Base-by-base conservation (phyloP, 2,113 vertebrate genomes). In the Pipra filicauda region DNA sequence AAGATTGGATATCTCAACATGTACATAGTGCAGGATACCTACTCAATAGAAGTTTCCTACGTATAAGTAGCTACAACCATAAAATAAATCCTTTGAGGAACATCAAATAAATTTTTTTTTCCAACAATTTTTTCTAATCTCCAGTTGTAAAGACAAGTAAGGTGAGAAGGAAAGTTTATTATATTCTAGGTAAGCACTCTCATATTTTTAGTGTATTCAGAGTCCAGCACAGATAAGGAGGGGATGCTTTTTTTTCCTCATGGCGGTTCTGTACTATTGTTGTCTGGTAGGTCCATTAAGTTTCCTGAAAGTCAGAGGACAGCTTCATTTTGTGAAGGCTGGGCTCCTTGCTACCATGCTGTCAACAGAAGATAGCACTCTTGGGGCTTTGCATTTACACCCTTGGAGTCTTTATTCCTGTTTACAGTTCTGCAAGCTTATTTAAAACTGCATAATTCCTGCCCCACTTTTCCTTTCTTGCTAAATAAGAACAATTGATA, bases 151-250 rank as follows among this genome's bases (percentile, higher is more conserved):
- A 89, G 55, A 57, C 55, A 55, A 86, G 23, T 70, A 48, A 86
- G 3, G 18, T n/a, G 35, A 26, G 7, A 77, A 9, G 24, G 17
- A 48, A 35, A 86, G 27, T 37, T 81, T 86, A 51, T 70, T 69
- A 16, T 24, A 26, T 48, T 31, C 35, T 91, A 35, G 12, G 31
- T 73, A 85, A 82, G 15, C 0, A 0, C 3, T 66, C 4, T 43
- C 51, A 49, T 37, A 62, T 44, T 86, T 90, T 86, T 10, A 26
- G 9, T 37, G 21, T 44, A 35, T 75, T 85, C 28, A 65, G 64
- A 85, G 54, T 64, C n/a, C 64, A 23, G 10, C 31, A 44, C 5
- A 72, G 64, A 48, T 89, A 15, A 37, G 64, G 43, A 77, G 14
- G 18, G 71, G 14, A 52, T 62, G 46, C 9, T 73, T 76, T 64